phyloP scores from a whole-genome alignment of 1,140 invertebrate species.

The Achroia grisella region DNA sequence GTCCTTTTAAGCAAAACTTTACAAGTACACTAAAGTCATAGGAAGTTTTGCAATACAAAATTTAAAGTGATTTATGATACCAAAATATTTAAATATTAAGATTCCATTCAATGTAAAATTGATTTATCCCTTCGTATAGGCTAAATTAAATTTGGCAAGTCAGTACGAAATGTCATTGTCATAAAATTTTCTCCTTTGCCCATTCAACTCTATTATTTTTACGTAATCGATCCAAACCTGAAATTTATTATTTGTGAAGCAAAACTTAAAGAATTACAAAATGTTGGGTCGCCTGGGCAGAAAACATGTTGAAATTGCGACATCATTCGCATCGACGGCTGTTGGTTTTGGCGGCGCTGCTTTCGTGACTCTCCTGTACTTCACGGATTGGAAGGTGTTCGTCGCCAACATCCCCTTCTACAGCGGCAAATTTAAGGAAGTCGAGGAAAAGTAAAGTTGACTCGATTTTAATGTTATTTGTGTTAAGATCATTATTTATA shows the following conservation, averaged over 20 bases:
- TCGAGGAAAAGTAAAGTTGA: conserved; percentile 39
- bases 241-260: not conserved
- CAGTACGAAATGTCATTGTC: too few species aligned
- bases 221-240: not conserved
- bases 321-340: conserved; percentile 65
- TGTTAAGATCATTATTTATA: not conserved
- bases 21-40: too few species aligned
- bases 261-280: conserved; percentile 11
- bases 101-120: too few species aligned
- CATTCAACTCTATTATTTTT: too few species aligned
- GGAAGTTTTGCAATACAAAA: too few species aligned
- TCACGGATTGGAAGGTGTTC: conserved; percentile 86
- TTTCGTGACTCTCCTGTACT: conserved; percentile 75
- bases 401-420: conserved; percentile 83
- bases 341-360: conserved; percentile 77
- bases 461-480: not conserved
- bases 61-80: too few species aligned
- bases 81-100: too few species aligned
- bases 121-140: too few species aligned
- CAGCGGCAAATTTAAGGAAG: conserved; percentile 79
- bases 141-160: too few species aligned
- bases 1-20: too few species aligned
- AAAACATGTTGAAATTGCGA: conserved; percentile 45
- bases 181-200: too few species aligned
- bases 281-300: conserved; percentile 52